These are phyloP conservation scores for Chromis chromis DNA, from an alignment of 2,797 vertebrate genomes.

Conservation along the genomic window DNA sequence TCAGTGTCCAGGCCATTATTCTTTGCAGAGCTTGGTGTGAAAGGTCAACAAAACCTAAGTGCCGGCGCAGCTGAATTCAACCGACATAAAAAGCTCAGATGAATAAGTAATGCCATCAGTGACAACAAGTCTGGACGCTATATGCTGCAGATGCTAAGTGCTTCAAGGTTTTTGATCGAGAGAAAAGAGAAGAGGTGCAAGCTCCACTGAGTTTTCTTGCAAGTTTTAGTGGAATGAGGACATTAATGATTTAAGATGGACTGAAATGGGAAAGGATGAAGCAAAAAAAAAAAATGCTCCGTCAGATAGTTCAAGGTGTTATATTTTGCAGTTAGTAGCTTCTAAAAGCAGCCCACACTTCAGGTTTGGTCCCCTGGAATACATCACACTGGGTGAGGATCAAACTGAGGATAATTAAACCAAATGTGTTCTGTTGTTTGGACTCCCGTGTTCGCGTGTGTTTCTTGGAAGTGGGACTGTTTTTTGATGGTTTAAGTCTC, in stretches of 20 bases:
- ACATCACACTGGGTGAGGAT: slow-evolving; percentile 3
- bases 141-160: slow-evolving; percentile 62
- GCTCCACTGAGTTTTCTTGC: slow-evolving; percentile 43
- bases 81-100: slow-evolving; percentile 61
- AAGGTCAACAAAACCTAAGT: slow-evolving; percentile 74
- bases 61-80: slow-evolving; percentile 60
- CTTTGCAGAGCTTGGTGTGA: slow-evolving; percentile 55
- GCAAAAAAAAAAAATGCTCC: slow-evolving; percentile 14
- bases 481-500: background rate
- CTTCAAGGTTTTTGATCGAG: slow-evolving; percentile 50
- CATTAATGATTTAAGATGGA: slow-evolving; percentile 69
- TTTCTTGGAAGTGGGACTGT: background rate
- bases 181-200: slow-evolving; percentile 30
- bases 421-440: background rate
- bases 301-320: slow-evolving; percentile 29
- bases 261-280: slow-evolving; percentile 30
- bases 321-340: slow-evolving; percentile 11
- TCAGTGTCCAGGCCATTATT: slow-evolving; percentile 53
- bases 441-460: background rate
- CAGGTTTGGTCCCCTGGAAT: background rate
- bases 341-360: slow-evolving; percentile 41
- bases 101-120: slow-evolving; percentile 73
- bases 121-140: slow-evolving; percentile 59
- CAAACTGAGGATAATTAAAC: slow-evolving; percentile 5
- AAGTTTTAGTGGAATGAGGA: slow-evolving; percentile 48